Base-by-base conservation (phyloP, 2,113 vertebrate genomes). In the Aegithalos caudatus region DNA sequence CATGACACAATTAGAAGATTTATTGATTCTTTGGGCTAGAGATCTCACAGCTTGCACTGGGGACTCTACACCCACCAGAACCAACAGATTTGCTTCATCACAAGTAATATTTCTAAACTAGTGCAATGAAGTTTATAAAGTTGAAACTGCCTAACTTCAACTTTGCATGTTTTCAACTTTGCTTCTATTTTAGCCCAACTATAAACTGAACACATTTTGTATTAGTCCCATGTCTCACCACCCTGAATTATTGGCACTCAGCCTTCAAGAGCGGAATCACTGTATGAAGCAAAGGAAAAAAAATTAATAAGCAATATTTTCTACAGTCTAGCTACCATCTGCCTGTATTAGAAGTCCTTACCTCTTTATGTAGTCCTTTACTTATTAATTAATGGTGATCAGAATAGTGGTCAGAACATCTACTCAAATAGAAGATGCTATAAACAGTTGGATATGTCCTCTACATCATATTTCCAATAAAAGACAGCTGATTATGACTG, bases 1-100 rank as follows among this genome's bases (percentile, higher is more conserved):
- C 92, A 79, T 96, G 98, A 96, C 97, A 98, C 96, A 98, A 96
- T 98, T 97, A 98, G 96, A 94, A 97, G 97, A 97, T 98, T 96
- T 97, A 98, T 98, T 98, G 97, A 98, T 98, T 97, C 95, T 94
- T 94, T 96, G 96, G 94, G 94, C 95, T 97, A 95, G 90, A 97
- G 96, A 98, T 97, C 97, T 97, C 96, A 96, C 97, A 93, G 88
- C 91, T 97, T 97, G 97, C 96, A 95, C 95, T 97, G 96, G 88
- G 96, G 95, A 81, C 95, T 95, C 91, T 97, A 91, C 71, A 95
- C 91, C 91, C 96, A 97, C 95, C 76, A 89, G 86, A 95, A 95
- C 76, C 94, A 96, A 96, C 97, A 98, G 93, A 97, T 96, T 97
- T 95, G 95, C 95, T 65, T 93, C 81, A 97, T 92, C 71, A 92